Percentiles rank a stretch among this genome's conserved stretches.
These are phyloP conservation scores for Agonopterix heracliana DNA, from an alignment of 2,888 invertebrate genomes.

Conservation along the genomic window DNA sequence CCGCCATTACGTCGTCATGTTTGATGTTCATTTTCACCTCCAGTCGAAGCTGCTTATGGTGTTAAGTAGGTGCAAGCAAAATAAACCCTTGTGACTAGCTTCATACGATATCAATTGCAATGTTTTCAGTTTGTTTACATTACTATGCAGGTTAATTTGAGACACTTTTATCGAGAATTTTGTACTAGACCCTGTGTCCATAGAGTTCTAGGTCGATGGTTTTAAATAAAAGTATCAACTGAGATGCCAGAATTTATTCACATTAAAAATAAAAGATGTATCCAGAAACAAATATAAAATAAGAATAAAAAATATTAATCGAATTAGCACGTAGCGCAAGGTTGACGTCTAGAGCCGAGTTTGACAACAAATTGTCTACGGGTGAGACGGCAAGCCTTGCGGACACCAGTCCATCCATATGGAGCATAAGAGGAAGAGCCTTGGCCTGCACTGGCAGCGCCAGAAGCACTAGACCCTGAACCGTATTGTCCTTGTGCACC, in stretches of 20 bases:
- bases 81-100: no score
- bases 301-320: conserved; percentile 7
- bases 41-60: no score
- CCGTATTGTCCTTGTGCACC: conserved; percentile 8
- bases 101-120: no score
- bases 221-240: no score
- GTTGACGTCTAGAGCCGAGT: conserved; percentile 34
- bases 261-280: conserved; percentile 42
- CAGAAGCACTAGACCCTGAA: conserved; percentile 6
- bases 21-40: no score
- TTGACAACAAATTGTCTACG: conserved; percentile 46
- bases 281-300: conserved; percentile 24
- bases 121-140: no score
- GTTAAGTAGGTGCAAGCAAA: no score
- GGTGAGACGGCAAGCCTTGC: conserved; percentile 40
- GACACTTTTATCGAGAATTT: no score
- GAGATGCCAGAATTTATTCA: conserved; percentile 43
- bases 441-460: conserved; percentile 11
- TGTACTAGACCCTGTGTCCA: no score
- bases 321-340: conserved; percentile 44
- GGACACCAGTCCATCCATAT: conserved; percentile 29
- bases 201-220: no score
- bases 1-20: no score
- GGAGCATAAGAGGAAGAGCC: conserved; percentile 9
- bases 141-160: no score